Percentiles rank a stretch among this genome's conserved stretches.
These are phyloP conservation scores for Cantharis rufa DNA, from an alignment of 2,888 invertebrate genomes.

Conservation along the genomic window DNA sequence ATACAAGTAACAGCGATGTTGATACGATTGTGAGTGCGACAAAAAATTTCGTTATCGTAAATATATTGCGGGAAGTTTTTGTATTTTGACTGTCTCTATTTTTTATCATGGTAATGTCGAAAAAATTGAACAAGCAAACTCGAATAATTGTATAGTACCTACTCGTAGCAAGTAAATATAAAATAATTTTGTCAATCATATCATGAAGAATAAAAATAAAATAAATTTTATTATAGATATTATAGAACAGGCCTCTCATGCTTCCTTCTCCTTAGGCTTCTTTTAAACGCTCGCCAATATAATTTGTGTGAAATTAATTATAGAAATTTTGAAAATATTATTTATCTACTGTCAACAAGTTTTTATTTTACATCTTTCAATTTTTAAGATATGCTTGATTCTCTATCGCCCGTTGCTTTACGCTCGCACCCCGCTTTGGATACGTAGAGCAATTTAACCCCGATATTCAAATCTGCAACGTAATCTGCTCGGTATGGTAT, in stretches of 20 bases:
- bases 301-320: neutral
- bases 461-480: slow-evolving; percentile 42
- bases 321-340: neutral
- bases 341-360: neutral
- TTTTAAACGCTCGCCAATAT: no score
- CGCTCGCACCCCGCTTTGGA: slow-evolving; percentile 31
- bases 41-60: neutral
- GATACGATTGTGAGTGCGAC: neutral
- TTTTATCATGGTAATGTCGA: neutral
- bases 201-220: no score
- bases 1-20: neutral
- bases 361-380: neutral
- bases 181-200: neutral
- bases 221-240: no score
- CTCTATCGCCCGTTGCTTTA: neutral
- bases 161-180: neutral
- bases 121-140: neutral
- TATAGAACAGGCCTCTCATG: no score
- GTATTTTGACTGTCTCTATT: neutral
- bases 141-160: neutral
- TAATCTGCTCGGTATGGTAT: slow-evolving; percentile 40
- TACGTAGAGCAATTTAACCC: slow-evolving; percentile 39
- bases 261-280: no score
- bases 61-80: neutral
- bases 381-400: neutral